Conservation (phyloP, 2,797 vertebrate species). For the Paratrypauchen microcephalus region DNA sequence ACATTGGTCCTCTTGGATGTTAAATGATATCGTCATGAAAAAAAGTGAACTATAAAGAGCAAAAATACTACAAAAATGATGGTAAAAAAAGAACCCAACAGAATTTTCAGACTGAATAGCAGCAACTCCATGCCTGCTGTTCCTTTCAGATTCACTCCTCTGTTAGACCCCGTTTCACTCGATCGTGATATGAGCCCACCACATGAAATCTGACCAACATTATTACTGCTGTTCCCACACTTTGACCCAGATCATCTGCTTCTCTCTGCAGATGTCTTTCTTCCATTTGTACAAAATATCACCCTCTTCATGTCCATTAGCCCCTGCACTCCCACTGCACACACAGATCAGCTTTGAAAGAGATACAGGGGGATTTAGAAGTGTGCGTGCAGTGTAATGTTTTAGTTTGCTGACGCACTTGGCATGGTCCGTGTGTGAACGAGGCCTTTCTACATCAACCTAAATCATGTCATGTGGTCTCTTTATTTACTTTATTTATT, state of each 20-base stretch:
- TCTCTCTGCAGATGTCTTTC: constrained; percentile 50
- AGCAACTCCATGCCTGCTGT: not conserved
- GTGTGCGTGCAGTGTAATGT: constrained; percentile 42
- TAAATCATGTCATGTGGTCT: constrained; percentile 35
- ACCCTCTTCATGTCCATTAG: constrained; percentile 46
- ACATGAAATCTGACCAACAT: constrained; percentile 62
- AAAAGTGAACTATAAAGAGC: no score
- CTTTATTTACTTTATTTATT: constrained; percentile 39
- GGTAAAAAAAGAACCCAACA: no score
- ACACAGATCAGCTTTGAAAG: constrained; percentile 30
- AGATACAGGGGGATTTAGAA: constrained; percentile 33
- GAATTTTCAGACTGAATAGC: no score
- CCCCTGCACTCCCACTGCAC: constrained; percentile 31
- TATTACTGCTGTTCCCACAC: constrained; percentile 68
- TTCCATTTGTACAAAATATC: constrained; percentile 46
- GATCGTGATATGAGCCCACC: constrained; percentile 33
- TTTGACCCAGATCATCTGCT: constrained; percentile 53
- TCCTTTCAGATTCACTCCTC: constrained; percentile 31
- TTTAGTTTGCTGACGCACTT: constrained; percentile 49
- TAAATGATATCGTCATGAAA: no score
- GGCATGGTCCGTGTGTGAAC: constrained; percentile 39
- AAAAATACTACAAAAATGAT: no score
- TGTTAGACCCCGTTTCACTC: constrained; percentile 42
- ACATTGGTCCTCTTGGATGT: no score
- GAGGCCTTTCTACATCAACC: constrained; percentile 38